A percentile compares a stretch with the other conserved stretches of the same genome.
Conservation (phyloP, 2,113 vertebrate species). For the Melanocharis versteri region DNA sequence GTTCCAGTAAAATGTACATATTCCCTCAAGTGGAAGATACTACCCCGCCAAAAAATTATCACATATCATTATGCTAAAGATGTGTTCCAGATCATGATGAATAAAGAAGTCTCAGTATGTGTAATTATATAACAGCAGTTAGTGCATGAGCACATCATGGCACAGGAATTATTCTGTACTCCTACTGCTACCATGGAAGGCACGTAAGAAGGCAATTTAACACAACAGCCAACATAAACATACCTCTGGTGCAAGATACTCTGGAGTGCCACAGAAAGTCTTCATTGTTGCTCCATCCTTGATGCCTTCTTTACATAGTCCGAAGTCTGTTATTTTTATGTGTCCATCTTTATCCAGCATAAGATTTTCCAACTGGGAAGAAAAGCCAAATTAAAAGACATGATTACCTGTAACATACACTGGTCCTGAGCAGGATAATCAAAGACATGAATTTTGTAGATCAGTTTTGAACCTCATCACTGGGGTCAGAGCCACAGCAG, state of each 20-base stretch:
- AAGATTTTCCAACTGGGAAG: constrained; percentile 90
- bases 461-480: neutral
- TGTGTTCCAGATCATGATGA: neutral
- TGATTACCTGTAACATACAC: neutral
- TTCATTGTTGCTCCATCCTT: constrained; percentile 98
- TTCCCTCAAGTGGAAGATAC: neutral
- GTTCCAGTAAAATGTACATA: neutral
- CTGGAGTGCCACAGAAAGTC: constrained; percentile 97
- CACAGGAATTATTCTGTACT: neutral
- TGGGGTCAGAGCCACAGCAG: neutral
- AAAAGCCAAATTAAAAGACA: neutral
- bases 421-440: neutral
- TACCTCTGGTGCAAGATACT: constrained; percentile 97
- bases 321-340: constrained; percentile 98
- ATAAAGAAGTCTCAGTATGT: neutral
- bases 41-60: neutral
- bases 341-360: constrained; percentile 98
- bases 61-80: neutral
- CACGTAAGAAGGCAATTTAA: neutral
- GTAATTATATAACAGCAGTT: neutral
- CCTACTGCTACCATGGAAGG: neutral
- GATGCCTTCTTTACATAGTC: constrained; percentile 97
- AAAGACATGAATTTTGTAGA: neutral
- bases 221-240: neutral
- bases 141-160: neutral